phyloP scores from a whole-genome alignment of 2,888 invertebrate species.

The Caenorhabditis sp. region DNA sequence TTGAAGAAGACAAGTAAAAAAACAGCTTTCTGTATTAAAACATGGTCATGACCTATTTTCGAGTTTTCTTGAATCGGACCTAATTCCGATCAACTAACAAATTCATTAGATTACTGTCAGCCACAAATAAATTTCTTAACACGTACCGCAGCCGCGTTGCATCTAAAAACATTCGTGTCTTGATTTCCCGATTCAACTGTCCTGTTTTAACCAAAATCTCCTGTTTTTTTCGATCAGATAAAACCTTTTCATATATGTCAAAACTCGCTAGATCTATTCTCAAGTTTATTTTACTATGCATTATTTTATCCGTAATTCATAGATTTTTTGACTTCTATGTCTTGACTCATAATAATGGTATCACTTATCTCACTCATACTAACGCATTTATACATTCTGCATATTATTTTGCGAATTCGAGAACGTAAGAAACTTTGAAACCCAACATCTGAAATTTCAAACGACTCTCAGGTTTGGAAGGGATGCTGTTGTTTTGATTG shows the following conservation, averaged over 20 bases:
- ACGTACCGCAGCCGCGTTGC: too few species aligned
- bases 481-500: not conserved
- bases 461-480: not conserved
- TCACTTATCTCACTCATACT: not conserved
- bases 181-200: too few species aligned
- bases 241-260: not conserved
- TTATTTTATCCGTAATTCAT: not conserved
- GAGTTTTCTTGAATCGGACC: too few species aligned
- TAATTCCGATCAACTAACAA: too few species aligned
- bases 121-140: too few species aligned
- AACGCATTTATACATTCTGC: not conserved
- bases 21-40: too few species aligned
- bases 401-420: not conserved
- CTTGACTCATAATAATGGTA: not conserved
- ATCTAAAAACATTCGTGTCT: too few species aligned
- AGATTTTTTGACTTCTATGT: not conserved
- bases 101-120: too few species aligned
- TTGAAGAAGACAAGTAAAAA: too few species aligned
- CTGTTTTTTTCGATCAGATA: not conserved
- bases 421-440: not conserved
- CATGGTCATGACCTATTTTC: too few species aligned
- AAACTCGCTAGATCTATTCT: not conserved
- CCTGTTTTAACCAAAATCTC: not conserved
- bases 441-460: not conserved
- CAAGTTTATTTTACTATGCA: not conserved